Percentiles rank a stretch among this genome's conserved stretches.
Evolutionary conservation across 2,797 vertebrate genomes (phyloP).

Genomic region (Pseudochirops cupreus): DNA sequence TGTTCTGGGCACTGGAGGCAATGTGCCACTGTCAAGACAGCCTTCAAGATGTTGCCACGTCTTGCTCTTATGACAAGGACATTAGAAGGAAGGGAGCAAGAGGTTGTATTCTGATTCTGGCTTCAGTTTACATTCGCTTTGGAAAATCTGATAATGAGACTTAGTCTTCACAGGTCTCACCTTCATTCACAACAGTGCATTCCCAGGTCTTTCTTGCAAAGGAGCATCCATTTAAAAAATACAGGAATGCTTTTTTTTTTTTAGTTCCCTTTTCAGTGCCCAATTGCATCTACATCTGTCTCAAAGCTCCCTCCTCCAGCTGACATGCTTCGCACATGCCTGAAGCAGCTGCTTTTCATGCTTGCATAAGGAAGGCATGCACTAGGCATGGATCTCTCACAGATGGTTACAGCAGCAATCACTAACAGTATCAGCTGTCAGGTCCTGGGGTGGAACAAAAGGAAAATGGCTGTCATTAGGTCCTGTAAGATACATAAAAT

Average conservation of each 20-base stretch:
- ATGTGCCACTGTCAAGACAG: not conserved
- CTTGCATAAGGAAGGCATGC: not conserved
- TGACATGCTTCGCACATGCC: conserved; percentile 4
- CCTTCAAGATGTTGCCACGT: not conserved
- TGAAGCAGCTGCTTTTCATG: not conserved
- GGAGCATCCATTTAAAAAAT: not conserved
- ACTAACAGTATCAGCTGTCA: not conserved
- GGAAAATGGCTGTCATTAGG: not conserved
- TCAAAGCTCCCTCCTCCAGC: not conserved
- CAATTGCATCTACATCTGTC: not conserved
- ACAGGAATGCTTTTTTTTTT: not conserved
- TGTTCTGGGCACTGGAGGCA: not conserved
- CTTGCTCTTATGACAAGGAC: not conserved
- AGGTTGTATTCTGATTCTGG: not conserved
- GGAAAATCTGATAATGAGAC: not conserved
- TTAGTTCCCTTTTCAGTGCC: not conserved
- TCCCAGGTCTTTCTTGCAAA: not conserved
- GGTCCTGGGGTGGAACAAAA: not conserved
- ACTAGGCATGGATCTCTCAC: not conserved
- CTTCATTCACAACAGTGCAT: not conserved
- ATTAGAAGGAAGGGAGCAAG: not conserved
- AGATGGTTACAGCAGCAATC: conserved; percentile 15
- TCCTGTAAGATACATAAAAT: not conserved
- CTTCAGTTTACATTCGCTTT: not conserved
- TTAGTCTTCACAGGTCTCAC: not conserved